These are phyloP conservation scores for Pristionchus pacificus DNA, from an alignment of 1,140 invertebrate genomes.

Conservation along the genomic window DNA sequence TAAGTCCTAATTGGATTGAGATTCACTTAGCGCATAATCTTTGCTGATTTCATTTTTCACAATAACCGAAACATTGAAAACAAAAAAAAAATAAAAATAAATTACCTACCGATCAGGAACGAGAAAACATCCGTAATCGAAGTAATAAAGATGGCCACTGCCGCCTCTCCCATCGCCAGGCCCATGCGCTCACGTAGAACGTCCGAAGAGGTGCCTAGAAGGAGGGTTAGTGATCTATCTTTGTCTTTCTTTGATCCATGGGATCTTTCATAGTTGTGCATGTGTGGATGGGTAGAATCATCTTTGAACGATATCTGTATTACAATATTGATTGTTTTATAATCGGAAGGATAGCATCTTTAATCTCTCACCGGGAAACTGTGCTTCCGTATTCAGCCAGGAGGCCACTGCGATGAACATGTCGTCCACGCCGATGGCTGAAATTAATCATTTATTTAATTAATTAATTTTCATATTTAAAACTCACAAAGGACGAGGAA, in stretches of 20 bases:
- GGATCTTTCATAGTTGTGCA: too few relatives aligned
- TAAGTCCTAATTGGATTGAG: too few relatives aligned
- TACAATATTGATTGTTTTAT: too few relatives aligned
- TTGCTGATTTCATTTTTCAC: too few relatives aligned
- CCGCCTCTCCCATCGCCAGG: conserved; percentile 56
- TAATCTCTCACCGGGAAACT: conserved; percentile 47
- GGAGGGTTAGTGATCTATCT: too few relatives aligned
- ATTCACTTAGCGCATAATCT: too few relatives aligned
- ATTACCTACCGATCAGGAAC: conserved; percentile 9
- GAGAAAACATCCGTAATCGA: conserved; percentile 52
- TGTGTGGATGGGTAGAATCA: too few relatives aligned
- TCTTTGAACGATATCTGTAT: too few relatives aligned
- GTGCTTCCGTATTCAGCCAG: conserved; percentile 55
- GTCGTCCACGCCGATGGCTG: conserved; percentile 63
- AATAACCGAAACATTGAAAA: too few relatives aligned
- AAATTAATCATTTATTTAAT: conserved; percentile 19
- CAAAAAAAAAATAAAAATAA: not conserved
- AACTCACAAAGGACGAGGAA: conserved; percentile 88
- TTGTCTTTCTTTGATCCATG: too few relatives aligned
- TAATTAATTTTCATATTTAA: not conserved
- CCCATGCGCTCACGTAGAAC: conserved; percentile 52
- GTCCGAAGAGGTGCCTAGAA: conserved; percentile 35
- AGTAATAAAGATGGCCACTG: conserved; percentile 57
- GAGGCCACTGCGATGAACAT: conserved; percentile 63
- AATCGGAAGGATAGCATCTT: too few relatives aligned